Base-by-base conservation (phyloP, 2,113 vertebrate species). In the Python bivittatus region DNA sequence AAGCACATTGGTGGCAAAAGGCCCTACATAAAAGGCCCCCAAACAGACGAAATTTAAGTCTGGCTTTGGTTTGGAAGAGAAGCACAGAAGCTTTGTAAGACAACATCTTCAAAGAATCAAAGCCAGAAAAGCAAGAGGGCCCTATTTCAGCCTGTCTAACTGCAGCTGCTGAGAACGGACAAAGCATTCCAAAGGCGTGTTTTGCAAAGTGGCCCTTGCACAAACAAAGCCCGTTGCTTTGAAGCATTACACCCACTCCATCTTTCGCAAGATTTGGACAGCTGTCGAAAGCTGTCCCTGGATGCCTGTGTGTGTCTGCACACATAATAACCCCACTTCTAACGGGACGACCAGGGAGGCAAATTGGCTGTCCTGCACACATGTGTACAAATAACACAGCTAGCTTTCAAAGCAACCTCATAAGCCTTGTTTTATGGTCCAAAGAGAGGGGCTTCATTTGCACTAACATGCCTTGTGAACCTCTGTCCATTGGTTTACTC, bases 11-110 rank as follows among this genome's bases (percentile, higher is more conserved):
- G 93, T 94, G 90, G 90, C 23, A 89, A 96, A 93, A 68, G 61
- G 56, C 27, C 72, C 83, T 58, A 33, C 23, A 57, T 38, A 5
- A 23, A 0, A 0, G 83, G 92, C 91, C 90, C 44, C 29, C 44
- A 54, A 91, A 22, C 61, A 85, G 11, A 10, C 15, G 11, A 94
- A 96, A 60, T 13, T 33, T 27, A 83, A 94, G 94, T 79, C 90
- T 58, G 89, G 84, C 89, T 94, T 93, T 92, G 94, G 90, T 91
- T 93, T 96, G 91, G 93, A 94, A 93, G 88, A 94, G 42, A 64
- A 12, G 90, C 7, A 53, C 92, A 93, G 29, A 25, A 85, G 91
- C 68, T 95, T 95, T 93, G 86, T 94, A 53, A 23, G 92, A 85
- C 89, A 89, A 79, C 89, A 83, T 12, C 92, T 72, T 79, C 92